Base-by-base conservation (phyloP, 2,888 invertebrate species). In the Polydrusus cervinus region DNA sequence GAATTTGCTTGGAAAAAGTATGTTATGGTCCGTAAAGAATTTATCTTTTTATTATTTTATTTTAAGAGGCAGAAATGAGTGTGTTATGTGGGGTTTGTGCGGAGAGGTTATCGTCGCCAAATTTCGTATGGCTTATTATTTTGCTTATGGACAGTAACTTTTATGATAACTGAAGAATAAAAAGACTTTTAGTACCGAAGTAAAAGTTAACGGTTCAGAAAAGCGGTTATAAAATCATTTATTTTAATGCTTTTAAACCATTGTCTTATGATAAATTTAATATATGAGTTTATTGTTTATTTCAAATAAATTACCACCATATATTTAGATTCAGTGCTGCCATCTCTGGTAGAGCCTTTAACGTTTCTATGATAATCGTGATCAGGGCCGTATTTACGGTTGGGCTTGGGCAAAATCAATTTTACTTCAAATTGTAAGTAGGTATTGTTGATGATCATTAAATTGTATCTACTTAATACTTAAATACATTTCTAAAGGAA, bases 1-100 rank as follows among this genome's bases (percentile, higher is more conserved):
- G 80, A 82, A 81, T 82, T 82, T 81, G 80, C 79, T 80, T 79
- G 74, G 75, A 78, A 81, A 82, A 83, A 83, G 82, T 82, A 83
- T 82, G 82, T 81, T 81, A 81, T 79, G 76, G 71, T 49, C 65
- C 71, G 78, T 77, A 78, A 76, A 79, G 74, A 69, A 68, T 64
- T 78, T 78, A 76, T 74, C 74, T 76, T 78, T 75, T 74, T 78
- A 72, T 78, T 75, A 75, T 75, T 78, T 78, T 72, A 75, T 78
- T 78, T 78, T 72, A 64, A 65, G 72, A 75, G 55, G 55, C 49
- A 30, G 45, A 64, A 68, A 66, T 69, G 71, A 75, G 65, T 62
- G 68, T 69, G 67, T 73, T 25, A 60, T 67, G 45, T 53, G 71
- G 57, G 47, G 47, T 45, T 68, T 68, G 30, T 55, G 67, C 40